Evolutionary conservation across 2,888 invertebrate genomes (phyloP), one percentile per base, ranked within the genome.

Genomic region (Trichacis sp.): DNA sequence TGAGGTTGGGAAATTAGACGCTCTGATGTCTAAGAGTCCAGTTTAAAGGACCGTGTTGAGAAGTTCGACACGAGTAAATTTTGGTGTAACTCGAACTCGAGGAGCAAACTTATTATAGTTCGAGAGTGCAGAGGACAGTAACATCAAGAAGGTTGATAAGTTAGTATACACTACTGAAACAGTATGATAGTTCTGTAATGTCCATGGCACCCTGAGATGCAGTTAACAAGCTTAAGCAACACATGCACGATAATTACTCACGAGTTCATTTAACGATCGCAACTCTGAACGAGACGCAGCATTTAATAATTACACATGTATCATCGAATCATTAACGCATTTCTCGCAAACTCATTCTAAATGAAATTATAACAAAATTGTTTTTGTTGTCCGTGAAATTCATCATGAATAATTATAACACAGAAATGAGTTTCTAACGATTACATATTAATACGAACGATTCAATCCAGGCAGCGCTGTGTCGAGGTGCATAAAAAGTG

Each of bases 11-110:
- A 8, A 24, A 24, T 24, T 24, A 24, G 24, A 24, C 8, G 8
- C 24, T 24, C 24, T 15, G 17, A 9, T 42, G 42, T 11, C 42
- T 4, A 18, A 42, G 42, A 43, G 19, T 53, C 50, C 60, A 17
- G 49, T 54, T 38, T 53, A 46, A 30, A 46, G 53, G 49, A 24
- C 38, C 48, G 24, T 33, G 56, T 51, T 51, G 57, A 43, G 47
- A 62, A 66, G 58, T 66, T 62, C 62, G 66, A 66, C 61, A 58
- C 24, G 30, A 24, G 58, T 47, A 55, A 62, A 66, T 66, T 66
- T 58, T 50, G 38, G 46, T 42, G 57, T 47, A 58, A 61, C 45
- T 55, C 48, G 51, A 40, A 40, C 15, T 40, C 33, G 33, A n/a
- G 33, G 11, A n/a, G 8, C 11, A 66, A 66, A 46, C 62, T 66